phyloP scores from a whole-genome alignment of 2,113 vertebrate species.

The Heterotilapia buettikoferi region DNA sequence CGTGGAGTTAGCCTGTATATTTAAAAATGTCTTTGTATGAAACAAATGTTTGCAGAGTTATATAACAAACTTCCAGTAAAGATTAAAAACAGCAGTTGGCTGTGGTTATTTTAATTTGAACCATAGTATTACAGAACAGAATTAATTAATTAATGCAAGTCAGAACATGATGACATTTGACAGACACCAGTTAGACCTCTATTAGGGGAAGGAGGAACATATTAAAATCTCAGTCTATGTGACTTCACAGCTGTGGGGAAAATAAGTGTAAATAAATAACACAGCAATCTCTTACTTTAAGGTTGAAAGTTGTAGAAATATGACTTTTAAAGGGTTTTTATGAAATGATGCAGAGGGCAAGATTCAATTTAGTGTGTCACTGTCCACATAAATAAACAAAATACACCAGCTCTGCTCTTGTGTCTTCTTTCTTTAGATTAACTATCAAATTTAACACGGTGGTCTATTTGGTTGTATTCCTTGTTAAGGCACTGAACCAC shows the following conservation, averaged over 20 bases:
- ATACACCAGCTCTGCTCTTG: background rate
- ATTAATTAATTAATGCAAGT: accelerated
- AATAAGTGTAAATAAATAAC: background rate
- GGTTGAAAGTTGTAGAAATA: too few relatives aligned
- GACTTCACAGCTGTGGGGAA: background rate
- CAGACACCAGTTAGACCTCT: background rate
- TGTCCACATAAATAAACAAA: background rate
- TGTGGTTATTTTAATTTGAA: background rate
- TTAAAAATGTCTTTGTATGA: background rate
- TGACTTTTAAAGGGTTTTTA: background rate
- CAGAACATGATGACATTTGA: background rate
- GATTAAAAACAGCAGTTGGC: background rate
- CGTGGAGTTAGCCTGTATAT: background rate
- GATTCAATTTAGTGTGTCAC: background rate
- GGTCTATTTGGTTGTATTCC: background rate
- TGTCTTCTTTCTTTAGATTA: background rate
- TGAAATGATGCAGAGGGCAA: background rate
- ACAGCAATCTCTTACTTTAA: background rate
- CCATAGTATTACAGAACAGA: background rate
- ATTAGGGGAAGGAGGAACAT: background rate
- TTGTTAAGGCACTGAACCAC: background rate
- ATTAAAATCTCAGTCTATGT: background rate
- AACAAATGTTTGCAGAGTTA: background rate
- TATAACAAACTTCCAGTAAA: background rate
- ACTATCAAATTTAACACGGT: background rate